Conservation (phyloP, 2,113 vertebrate genomes). For the Syngnathus typhle region DNA sequence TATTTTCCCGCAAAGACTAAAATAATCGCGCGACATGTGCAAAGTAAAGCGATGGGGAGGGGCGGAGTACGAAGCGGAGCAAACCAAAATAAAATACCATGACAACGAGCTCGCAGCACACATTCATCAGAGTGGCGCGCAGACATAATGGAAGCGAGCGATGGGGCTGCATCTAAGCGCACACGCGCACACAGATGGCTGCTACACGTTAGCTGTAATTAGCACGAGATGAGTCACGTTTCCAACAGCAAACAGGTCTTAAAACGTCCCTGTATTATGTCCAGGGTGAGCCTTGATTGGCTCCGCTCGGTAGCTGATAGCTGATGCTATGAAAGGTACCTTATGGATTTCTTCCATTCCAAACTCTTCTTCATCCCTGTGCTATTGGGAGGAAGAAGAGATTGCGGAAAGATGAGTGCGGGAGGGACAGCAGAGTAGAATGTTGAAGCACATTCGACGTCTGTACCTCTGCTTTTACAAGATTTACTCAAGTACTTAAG, state of each 20-base stretch:
- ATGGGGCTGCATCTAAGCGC: conserved; percentile 26
- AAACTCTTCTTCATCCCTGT: conserved; percentile 73
- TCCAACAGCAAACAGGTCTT: not conserved
- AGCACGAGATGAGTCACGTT: conserved; percentile 12
- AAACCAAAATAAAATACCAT: conserved; percentile 63
- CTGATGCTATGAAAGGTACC: conserved; percentile 59
- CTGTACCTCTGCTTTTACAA: too few species aligned
- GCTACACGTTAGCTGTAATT: conserved; percentile 27
- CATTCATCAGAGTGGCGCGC: conserved; percentile 42
- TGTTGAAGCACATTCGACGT: conserved; percentile 1
- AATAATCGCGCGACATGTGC: conserved; percentile 50
- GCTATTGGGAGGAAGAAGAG: conserved; percentile 59
- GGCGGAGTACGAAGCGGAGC: conserved; percentile 15
- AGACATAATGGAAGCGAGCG: conserved; percentile 26
- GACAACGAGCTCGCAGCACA: conserved; percentile 50
- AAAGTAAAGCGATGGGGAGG: not conserved
- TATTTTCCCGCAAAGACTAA: conserved; percentile 46
- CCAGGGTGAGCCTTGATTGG: conserved; percentile 23
- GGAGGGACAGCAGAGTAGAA: conserved; percentile 26
- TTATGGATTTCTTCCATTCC: conserved; percentile 75
- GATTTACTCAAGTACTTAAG: conserved; percentile 9
- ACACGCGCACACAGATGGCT: conserved; percentile 31
- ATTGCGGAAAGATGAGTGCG: conserved; percentile 48
- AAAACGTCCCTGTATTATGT: not conserved
- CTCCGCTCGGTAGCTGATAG: conserved; percentile 20